Percentiles rank a stretch among this genome's conserved stretches.
These are phyloP conservation scores for Octodon degus DNA, from an alignment of 2,113 vertebrate species.

Conservation along the genomic window DNA sequence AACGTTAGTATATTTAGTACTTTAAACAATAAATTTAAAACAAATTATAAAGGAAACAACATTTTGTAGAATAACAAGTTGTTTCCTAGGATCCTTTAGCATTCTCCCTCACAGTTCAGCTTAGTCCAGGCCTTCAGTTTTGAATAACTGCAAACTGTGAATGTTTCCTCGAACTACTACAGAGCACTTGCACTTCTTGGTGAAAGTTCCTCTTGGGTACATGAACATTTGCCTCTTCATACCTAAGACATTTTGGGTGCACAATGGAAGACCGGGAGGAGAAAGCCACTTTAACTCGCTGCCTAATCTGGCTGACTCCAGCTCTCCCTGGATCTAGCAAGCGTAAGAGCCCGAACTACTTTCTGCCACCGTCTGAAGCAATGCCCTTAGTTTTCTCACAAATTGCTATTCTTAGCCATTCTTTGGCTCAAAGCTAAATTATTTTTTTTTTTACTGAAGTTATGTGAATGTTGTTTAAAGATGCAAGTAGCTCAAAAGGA, in stretches of 20 bases:
- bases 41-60: slow-evolving; percentile 22
- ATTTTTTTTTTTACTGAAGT: neutral
- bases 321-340: neutral
- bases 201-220: slow-evolving; percentile 23
- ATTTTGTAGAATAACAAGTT: slow-evolving; percentile 30
- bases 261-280: neutral
- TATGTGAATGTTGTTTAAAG: neutral
- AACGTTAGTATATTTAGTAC: neutral
- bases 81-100: neutral
- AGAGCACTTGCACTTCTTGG: slow-evolving; percentile 47
- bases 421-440: neutral
- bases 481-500: neutral
- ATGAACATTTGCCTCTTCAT: neutral
- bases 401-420: neutral
- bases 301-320: neutral
- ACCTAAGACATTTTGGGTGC: neutral
- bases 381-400: neutral
- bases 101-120: slow-evolving; percentile 27
- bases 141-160: slow-evolving; percentile 59
- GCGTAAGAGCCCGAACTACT: neutral
- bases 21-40: slow-evolving; percentile 3
- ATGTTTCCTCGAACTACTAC: slow-evolving; percentile 32
- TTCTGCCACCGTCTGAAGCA: neutral
- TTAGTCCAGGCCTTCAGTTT: slow-evolving; percentile 47
- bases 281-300: neutral